Evolutionary conservation across 2,113 vertebrate species (phyloP), one percentile per base, ranked within the genome.

Genomic region (Platichthys flesus): DNA sequence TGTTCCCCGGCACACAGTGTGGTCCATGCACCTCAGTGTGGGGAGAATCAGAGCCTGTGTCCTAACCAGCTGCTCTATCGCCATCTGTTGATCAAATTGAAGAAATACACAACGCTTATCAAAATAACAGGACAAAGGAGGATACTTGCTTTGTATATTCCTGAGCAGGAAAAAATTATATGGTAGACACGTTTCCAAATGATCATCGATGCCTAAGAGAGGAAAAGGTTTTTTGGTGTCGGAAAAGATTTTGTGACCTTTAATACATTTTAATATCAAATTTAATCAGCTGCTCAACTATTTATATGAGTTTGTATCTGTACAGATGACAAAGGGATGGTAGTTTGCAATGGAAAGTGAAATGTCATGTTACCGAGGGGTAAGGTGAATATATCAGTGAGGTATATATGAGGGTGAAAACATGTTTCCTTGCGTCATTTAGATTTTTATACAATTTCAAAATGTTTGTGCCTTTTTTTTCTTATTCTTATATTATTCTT

Each of bases 11-110:
- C 55, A 16, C 23, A 5, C 51, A n/a, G 28, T 23, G 15, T 79
- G 68, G 6, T 13, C n/a, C 9, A 24, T 23, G 54, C 1, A 23
- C n/a, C 9, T 56, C 21, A 14, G 54, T 24, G 21, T 62, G 5
- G 35, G 51, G 14, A 35, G 9, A 62, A 42, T 60, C 35, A 56
- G 52, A 55, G 18, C 2, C n/a, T 28, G 26, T 23, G 26, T 64
- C 67, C 60, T 55, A 49, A 12, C 9, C 18, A 55, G 56, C 59
- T 87, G 42, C 76, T 67, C 28, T 82, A 63, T 60, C 77, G 20
- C 83, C 86, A 76, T 75, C 88, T 88, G 68, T 82, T 80, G 90
- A 84, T 54, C 5, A 71, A 21, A 54, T 3, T 35, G n/a, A 23
- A 57, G 21, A 75, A 84, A 70, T 49, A 69, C 70, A 80, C 70